A percentile compares a stretch with the other conserved stretches of the same genome.
These are phyloP conservation scores for Drosophila pandora DNA, from an alignment of 1,140 invertebrate genomes.

Conservation along the genomic window DNA sequence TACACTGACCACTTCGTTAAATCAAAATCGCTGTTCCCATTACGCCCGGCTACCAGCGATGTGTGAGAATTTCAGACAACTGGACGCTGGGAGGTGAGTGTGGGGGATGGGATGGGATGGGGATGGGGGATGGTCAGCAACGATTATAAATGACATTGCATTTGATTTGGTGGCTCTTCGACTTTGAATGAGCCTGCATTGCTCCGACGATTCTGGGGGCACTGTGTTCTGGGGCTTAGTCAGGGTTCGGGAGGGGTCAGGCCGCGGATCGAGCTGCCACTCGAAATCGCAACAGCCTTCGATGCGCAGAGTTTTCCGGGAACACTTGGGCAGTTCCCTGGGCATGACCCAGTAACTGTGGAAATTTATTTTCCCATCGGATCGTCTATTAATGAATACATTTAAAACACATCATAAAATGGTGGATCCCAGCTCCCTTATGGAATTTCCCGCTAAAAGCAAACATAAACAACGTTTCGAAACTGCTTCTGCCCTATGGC, in stretches of 20 bases:
- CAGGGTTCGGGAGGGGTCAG: conserved; percentile 38
- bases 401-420: conserved; percentile 79
- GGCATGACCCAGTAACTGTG: conserved; percentile 62
- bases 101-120: background rate
- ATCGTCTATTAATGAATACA: conserved; percentile 73
- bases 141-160: conserved; percentile 80
- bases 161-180: conserved; percentile 49
- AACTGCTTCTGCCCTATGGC: conserved; percentile 49
- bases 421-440: conserved; percentile 10
- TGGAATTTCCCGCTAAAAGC: conserved; percentile 54
- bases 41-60: conserved; percentile 27
- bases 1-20: conserved; percentile 41
- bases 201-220: conserved; percentile 23
- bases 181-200: conserved; percentile 70
- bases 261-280: too few relatives aligned
- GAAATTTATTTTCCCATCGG: conserved; percentile 73
- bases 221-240: conserved; percentile 49
- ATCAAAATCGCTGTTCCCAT: conserved; percentile 61
- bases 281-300: background rate
- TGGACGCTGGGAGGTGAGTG: conserved; percentile 50
- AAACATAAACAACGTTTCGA: conserved; percentile 70
- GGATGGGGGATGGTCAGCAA: conserved; percentile 42
- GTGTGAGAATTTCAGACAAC: conserved; percentile 55
- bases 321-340: background rate
- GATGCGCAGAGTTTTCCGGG: background rate